phyloP scores from a whole-genome alignment of 2,113 vertebrate species.

The Heterochromis multidens region DNA sequence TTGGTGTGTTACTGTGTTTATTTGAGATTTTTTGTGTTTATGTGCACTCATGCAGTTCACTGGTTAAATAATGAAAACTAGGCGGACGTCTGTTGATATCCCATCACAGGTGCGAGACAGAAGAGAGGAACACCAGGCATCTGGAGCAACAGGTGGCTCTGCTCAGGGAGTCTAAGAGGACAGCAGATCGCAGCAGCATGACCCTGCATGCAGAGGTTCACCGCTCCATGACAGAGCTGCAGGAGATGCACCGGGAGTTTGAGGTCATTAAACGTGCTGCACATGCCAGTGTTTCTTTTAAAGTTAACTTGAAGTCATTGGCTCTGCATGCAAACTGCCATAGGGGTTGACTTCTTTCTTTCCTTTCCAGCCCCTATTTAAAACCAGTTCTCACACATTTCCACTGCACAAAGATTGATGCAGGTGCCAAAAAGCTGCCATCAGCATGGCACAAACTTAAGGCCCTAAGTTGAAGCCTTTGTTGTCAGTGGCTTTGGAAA shows the following conservation, averaged over 20 bases:
- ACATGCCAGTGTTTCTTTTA: too few relatives aligned
- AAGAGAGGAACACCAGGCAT: constrained; percentile 54
- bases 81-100: neutral
- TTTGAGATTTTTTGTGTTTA: neutral
- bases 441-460: neutral
- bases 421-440: neutral
- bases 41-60: neutral
- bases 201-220: constrained; percentile 53
- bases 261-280: constrained; percentile 36
- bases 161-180: constrained; percentile 61
- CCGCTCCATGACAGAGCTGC: constrained; percentile 50
- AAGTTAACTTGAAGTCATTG: too few relatives aligned
- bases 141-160: constrained; percentile 63
- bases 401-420: neutral
- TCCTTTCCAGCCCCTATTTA: neutral
- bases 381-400: neutral
- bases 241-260: constrained; percentile 55
- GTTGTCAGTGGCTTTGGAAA: fast-evolving
- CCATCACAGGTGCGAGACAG: constrained; percentile 63
- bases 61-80: neutral
- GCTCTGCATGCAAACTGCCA: neutral
- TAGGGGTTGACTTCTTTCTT: neutral
- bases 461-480: neutral
- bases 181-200: constrained; percentile 37
- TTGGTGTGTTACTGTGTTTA: neutral